These are phyloP conservation scores for Phasia obesa DNA, from an alignment of 2,888 invertebrate species.

Conservation along the genomic window DNA sequence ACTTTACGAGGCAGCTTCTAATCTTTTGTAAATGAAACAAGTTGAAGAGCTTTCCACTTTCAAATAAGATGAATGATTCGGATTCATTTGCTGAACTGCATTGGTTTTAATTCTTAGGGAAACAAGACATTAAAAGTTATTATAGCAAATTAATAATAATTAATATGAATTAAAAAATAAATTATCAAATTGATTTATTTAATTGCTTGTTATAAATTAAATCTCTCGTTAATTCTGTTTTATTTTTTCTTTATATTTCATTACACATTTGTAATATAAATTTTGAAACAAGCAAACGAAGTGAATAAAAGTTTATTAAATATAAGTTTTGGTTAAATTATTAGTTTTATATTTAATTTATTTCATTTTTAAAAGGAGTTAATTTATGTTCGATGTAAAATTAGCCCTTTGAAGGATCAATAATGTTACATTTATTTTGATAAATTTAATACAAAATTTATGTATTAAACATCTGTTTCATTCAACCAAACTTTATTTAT, in stretches of 20 bases:
- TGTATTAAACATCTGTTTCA: too few relatives aligned
- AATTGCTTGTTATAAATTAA: constrained; percentile 16
- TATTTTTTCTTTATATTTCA: not conserved
- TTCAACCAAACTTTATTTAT: too few relatives aligned
- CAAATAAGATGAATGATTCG: constrained; percentile 6
- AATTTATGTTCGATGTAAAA: too few relatives aligned
- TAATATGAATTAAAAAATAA: constrained; percentile 8
- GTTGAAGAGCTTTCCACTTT: not conserved
- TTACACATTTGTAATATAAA: not conserved
- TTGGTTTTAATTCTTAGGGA: constrained; percentile 1
- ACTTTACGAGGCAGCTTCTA: not conserved
- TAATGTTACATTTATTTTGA: too few relatives aligned
- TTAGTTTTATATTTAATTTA: too few relatives aligned
- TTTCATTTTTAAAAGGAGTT: too few relatives aligned
- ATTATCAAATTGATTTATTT: constrained; percentile 3
- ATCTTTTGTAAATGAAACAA: not conserved
- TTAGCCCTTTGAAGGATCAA: too few relatives aligned
- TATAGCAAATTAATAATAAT: constrained; percentile 24
- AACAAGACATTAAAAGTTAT: not conserved
- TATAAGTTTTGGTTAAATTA: too few relatives aligned
- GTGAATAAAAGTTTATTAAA: too few relatives aligned
- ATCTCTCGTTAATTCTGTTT: not conserved
- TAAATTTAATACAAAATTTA: too few relatives aligned
- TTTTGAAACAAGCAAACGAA: not conserved
- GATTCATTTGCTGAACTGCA: not conserved